Evolutionary conservation across 2,113 vertebrate genomes (phyloP).

Genomic region (Rhipidura dahli): DNA sequence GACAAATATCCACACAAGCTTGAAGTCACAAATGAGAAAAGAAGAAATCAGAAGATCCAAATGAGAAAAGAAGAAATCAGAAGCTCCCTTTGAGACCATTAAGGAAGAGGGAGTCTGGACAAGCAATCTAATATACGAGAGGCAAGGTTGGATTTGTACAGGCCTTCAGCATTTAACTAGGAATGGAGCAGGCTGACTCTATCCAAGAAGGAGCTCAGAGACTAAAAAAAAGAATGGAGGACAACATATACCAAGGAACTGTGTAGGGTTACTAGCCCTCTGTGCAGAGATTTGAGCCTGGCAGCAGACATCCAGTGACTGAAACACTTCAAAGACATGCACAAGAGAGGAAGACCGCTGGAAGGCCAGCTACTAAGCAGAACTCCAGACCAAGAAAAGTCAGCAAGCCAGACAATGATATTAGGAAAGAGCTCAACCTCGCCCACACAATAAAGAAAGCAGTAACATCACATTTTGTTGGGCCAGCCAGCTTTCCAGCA

Average conservation of each 20-base stretch:
- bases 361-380: neutral
- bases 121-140: neutral
- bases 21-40: neutral
- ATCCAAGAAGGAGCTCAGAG: neutral
- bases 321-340: neutral
- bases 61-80: neutral
- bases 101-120: neutral
- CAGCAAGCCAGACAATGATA: neutral
- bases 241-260: neutral
- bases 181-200: neutral
- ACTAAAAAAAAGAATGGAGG: neutral
- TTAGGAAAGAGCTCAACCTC: neutral
- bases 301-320: neutral
- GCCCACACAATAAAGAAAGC: neutral
- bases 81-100: neutral
- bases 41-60: neutral
- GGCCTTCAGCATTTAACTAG: neutral
- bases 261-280: neutral
- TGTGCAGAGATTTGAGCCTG: neutral
- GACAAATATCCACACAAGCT: neutral
- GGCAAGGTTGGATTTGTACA: neutral
- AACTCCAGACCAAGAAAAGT: neutral
- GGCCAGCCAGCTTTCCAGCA: neutral
- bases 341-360: neutral
- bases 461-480: neutral